These are phyloP conservation scores for Loris lydekkerianus DNA, from an alignment of 2,797 vertebrate species.

Conservation along the genomic window DNA sequence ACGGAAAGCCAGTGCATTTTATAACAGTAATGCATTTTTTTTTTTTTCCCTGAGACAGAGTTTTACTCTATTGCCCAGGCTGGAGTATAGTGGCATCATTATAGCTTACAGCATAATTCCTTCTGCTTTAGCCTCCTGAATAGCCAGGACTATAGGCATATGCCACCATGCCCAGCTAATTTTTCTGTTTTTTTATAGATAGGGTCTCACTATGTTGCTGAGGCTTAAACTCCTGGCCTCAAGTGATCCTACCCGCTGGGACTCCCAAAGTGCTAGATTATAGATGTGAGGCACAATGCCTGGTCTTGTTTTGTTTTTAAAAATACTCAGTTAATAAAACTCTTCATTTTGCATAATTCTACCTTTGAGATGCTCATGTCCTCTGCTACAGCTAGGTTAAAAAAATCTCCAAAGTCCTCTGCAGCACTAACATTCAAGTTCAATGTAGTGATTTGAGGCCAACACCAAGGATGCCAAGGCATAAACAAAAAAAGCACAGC, in stretches of 20 bases:
- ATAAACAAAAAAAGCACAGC: conserved; percentile 55
- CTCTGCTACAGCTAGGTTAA: neutral
- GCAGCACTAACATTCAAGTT: neutral
- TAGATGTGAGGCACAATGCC: neutral
- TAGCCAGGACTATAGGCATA: neutral
- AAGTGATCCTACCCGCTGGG: neutral
- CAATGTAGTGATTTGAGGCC: conserved; percentile 41
- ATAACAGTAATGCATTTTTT: neutral
- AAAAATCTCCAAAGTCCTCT: neutral
- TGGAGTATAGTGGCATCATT: neutral
- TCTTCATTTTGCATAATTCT: conserved; percentile 16
- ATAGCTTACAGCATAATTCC: neutral
- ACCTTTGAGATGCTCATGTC: neutral
- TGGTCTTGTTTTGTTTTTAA: neutral
- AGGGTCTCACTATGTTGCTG: neutral
- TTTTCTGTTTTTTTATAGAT: neutral
- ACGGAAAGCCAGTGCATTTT: neutral
- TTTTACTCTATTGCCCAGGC: neutral
- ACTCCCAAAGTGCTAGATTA: neutral
- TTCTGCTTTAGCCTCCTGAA: neutral
- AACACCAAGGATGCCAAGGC: neutral
- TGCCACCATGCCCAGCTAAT: neutral
- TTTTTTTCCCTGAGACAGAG: neutral
- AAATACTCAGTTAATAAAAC: conserved; percentile 33
- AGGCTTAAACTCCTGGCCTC: neutral